phyloP scores from a whole-genome alignment of 2,113 vertebrate genomes.

The Bubo scandiacus region DNA sequence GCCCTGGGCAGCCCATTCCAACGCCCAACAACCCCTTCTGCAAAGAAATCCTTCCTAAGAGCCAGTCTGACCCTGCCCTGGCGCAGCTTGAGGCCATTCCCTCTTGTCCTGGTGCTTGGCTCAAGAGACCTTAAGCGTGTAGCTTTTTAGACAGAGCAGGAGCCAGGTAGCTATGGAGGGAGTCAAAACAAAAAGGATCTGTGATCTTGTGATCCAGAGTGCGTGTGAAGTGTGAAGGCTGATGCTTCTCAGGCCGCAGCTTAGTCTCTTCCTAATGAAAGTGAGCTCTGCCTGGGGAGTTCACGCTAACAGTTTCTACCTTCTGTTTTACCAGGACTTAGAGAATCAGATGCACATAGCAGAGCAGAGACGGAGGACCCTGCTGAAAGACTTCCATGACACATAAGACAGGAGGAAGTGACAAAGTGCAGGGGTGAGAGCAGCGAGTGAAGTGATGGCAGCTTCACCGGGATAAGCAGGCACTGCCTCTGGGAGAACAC shows the following conservation, averaged over 20 bases:
- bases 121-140: not conserved
- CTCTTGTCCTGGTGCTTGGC: too few relatives aligned
- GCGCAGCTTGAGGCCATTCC: too few relatives aligned
- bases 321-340: conserved; percentile 84
- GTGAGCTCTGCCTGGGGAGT: not conserved
- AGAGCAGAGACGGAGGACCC: conserved; percentile 95
- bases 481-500: conserved; percentile 70
- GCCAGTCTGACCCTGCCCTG: too few relatives aligned
- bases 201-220: not conserved
- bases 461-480: conserved; percentile 64
- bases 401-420: conserved; percentile 80
- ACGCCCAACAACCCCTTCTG: too few relatives aligned
- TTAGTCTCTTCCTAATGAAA: not conserved
- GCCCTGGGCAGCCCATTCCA: too few relatives aligned
- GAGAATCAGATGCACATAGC: conserved; percentile 99
- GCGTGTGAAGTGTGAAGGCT: not conserved
- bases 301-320: not conserved
- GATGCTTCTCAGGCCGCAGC: not conserved
- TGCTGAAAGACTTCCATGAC: conserved; percentile 99
- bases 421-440: conserved; percentile 65
- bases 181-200: not conserved
- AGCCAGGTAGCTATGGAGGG: not conserved
- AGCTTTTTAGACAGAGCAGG: not conserved
- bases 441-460: conserved; percentile 55
- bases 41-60: too few relatives aligned